Evolutionary conservation across 2,888 invertebrate genomes (phyloP), one percentile per base, ranked within the genome.

Genomic region (Drosophila nr. perissopoda): DNA sequence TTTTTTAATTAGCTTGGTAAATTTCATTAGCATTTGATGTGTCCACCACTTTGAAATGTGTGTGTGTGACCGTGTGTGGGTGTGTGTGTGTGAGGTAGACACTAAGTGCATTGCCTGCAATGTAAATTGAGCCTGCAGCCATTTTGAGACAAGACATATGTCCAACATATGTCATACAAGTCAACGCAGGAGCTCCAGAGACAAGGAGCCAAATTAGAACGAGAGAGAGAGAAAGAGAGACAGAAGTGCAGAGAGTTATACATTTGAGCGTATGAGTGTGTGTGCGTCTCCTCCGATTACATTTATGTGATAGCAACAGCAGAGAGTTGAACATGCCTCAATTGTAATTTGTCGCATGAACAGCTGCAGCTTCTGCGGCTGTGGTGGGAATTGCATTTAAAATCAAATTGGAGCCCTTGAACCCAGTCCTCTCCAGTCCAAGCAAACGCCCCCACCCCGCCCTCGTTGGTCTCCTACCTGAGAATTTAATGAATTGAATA

Each of bases 271-370:
- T 51, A 52, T 25, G 29, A 48, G 16, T 57, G 51, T 60, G 64
- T 57, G 53, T 25, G 29, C 25, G 33, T 29, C 29, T 68, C 38
- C 29, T 68, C 48, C 58, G 63, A 67, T 66, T 76, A 69, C 56
- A 74, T 59, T 70, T 61, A 45, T 63, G 51, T 40, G 65, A 62
- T 61, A 33, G 45, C 56, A 61, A 58, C 40, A 25, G 45, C 45
- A 25, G 42, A 61, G 62, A 79, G 63, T 67, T 78, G 40, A 79
- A 63, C 54, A 78, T 76, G 61, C 25, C 33, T 58, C 16, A 65
- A 73, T 64, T 72, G 72, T 72, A 76, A 76, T 80, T 80, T 76
- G 72, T 57, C 64, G 80, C 80, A 76, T 68, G 80, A 80, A 78
- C 76, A 80, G 80, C 80, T 68, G 76, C 53, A 21, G 52, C 31